Conservation (phyloP, 1,140 invertebrate genomes). For the Mamestra configurata region DNA sequence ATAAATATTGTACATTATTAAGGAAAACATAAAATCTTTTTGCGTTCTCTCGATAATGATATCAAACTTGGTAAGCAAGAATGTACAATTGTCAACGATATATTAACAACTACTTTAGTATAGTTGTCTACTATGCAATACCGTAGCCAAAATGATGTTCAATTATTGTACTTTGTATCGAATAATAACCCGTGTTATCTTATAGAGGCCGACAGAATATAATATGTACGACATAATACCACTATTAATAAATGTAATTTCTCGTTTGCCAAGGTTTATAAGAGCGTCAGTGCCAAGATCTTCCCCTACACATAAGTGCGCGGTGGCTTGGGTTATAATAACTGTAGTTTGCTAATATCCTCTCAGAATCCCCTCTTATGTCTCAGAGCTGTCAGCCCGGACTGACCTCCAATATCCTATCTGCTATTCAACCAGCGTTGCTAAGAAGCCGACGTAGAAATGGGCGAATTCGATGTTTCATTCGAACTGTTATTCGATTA, state of each 20-base stretch:
- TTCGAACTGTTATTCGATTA: background rate
- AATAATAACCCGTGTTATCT: background rate
- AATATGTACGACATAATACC: slow-evolving; percentile 1
- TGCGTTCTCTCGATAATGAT: background rate
- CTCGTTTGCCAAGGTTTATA: slow-evolving; percentile 38
- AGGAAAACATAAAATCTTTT: background rate
- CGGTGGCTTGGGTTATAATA: slow-evolving; percentile 18
- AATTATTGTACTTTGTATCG: background rate
- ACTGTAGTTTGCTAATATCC: slow-evolving; percentile 26
- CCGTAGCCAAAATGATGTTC: too few relatives aligned
- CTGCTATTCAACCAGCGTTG: slow-evolving; percentile 22
- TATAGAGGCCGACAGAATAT: background rate
- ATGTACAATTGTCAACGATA: background rate
- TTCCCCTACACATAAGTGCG: slow-evolving; percentile 18
- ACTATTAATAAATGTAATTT: slow-evolving; percentile 16
- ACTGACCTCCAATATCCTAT: slow-evolving; percentile 41
- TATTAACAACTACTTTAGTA: background rate
- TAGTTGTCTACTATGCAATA: background rate
- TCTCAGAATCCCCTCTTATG: slow-evolving; percentile 41
- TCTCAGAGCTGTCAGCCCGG: slow-evolving; percentile 36
- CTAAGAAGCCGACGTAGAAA: background rate
- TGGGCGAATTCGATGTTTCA: background rate
- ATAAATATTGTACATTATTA: background rate
- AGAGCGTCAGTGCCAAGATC: slow-evolving; percentile 15
- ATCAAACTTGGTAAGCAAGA: background rate